These are phyloP conservation scores for Iselma pallidipennis DNA, from an alignment of 2,888 invertebrate genomes.

Conservation along the genomic window DNA sequence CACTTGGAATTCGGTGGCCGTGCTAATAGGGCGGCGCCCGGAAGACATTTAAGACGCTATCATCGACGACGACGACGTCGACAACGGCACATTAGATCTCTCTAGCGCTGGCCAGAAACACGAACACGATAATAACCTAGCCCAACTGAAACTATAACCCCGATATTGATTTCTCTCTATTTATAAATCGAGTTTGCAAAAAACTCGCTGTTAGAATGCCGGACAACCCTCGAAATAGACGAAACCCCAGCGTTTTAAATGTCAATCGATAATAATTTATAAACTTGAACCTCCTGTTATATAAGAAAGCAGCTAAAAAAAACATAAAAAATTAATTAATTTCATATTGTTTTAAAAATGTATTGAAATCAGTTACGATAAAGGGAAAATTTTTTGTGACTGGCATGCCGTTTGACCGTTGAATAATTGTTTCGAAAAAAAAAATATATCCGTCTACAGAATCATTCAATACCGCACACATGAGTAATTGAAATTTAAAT, in stretches of 20 bases:
- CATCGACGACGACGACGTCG: background rate
- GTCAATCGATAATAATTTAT: background rate
- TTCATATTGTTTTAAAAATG: too few relatives aligned
- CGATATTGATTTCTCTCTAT: background rate
- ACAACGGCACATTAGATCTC: too few relatives aligned
- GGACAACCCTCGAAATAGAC: background rate
- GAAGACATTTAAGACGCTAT: background rate
- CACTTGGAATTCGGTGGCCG: conserved; percentile 35
- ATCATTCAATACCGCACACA: too few relatives aligned
- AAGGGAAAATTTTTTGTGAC: background rate
- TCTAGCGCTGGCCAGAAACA: too few relatives aligned
- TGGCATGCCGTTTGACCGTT: background rate
- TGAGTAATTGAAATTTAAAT: background rate
- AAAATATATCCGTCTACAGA: too few relatives aligned
- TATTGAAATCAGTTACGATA: too few relatives aligned
- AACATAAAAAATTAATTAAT: too few relatives aligned
- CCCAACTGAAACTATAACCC: background rate
- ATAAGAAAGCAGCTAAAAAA: too few relatives aligned
- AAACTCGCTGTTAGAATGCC: background rate
- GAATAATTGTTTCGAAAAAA: background rate
- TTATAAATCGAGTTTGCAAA: background rate
- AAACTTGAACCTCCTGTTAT: too few relatives aligned
- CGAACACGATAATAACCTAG: background rate
- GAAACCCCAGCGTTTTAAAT: too few relatives aligned
- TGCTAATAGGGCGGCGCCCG: conserved; percentile 9